Base-by-base conservation (phyloP, 1,140 invertebrate genomes). In the Listronotus bonariensis region DNA sequence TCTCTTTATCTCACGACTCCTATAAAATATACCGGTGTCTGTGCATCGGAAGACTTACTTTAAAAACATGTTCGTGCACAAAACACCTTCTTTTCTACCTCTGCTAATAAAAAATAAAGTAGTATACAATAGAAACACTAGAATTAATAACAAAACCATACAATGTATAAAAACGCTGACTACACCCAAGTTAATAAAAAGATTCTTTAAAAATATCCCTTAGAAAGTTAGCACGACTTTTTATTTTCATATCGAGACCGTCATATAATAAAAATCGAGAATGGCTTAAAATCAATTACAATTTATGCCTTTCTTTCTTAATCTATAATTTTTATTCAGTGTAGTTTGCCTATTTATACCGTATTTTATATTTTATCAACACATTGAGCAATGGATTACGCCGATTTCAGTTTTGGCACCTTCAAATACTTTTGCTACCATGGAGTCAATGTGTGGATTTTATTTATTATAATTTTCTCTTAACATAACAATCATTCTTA, bases 1-100 rank as follows among this genome's bases (percentile, higher is more conserved):
- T 77, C 76, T 77, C 76, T 76, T 70, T 66, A 75, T 76, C 74
- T 76, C 72, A 76, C 74, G 74, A 77, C 75, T 69, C 62, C 64
- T 60, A 64, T 67, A 69, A n/a, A 43, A 58, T 56, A 53, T 40
- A 42, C 32, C 12, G 26, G 46, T 51, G 38, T 57, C n/a, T 67
- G 67, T 51, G 67, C 61, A 66, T 49, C 72, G 72, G 70, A 75
- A 75, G 74, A 75, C 73, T 61, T 65, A 58, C 61, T 38, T 36
- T 54, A 34, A 59, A 55, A 61, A 62, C 18, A 36, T 36, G 40
- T 49, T 60, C 65, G 42, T 62, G 49, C 59, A 48, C 65, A 52
- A n/a, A 57, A 53, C 45, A 36, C 52, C 51, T 32, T 31, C 6
- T 41, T 59, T 52, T 31, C 38, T 61, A 49, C 36, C 20, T 14